Conservation (phyloP, 2,113 vertebrate species). For the Tapirus terrestris region DNA sequence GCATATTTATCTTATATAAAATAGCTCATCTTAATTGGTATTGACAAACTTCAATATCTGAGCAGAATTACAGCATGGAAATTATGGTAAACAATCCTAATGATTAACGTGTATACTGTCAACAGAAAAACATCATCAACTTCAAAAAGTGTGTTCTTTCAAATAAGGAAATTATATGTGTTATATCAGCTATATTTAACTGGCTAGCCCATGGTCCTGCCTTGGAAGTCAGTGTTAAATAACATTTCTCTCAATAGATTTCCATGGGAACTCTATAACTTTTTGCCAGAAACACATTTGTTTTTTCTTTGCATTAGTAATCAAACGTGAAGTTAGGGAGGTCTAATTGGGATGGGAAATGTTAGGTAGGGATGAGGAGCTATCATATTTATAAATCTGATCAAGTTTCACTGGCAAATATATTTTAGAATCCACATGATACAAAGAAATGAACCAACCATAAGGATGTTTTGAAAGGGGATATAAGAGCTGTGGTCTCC, state of each 20-base stretch:
- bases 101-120: background rate
- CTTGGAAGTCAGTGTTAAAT: background rate
- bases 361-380: background rate
- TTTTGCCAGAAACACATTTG: background rate
- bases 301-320: background rate
- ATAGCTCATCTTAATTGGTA: background rate
- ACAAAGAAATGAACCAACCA: background rate
- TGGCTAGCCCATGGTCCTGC: background rate
- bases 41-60: background rate
- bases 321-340: background rate
- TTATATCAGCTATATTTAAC: background rate
- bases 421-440: background rate
- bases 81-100: background rate
- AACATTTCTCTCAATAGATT: background rate
- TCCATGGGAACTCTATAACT: background rate
- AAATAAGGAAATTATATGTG: background rate
- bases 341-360: background rate
- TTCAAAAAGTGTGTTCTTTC: background rate
- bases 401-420: background rate
- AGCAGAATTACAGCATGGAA: background rate
- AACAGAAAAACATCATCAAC: background rate
- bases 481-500: background rate
- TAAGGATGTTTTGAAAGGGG: background rate
- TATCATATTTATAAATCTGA: background rate
- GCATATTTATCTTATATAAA: background rate